Evolutionary conservation across 2,888 invertebrate species (phyloP).

Genomic region (Choristoneura rosaceana): DNA sequence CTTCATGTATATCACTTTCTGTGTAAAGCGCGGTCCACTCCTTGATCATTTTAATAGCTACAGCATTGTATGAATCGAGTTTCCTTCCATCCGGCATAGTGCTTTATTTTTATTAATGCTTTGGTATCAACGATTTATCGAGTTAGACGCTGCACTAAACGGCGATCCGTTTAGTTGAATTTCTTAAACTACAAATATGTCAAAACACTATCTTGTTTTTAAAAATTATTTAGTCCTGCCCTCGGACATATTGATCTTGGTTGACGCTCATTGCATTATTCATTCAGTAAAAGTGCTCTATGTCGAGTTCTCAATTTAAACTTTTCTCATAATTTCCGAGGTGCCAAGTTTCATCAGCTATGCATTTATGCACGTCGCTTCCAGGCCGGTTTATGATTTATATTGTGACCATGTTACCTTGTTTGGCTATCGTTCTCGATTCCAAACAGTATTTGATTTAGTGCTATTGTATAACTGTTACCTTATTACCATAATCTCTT

Average conservation of each 20-base stretch:
- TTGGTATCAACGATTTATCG: background rate
- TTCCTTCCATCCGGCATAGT: conserved; percentile 3
- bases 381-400: conserved; percentile 68
- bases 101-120: conserved; percentile 6
- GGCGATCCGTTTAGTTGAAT: background rate
- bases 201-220: background rate
- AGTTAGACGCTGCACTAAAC: too few relatives aligned
- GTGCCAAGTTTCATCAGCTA: conserved; percentile 56
- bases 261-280: background rate
- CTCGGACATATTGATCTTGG: background rate
- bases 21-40: conserved; percentile 41
- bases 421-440: conserved; percentile 66
- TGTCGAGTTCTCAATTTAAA: conserved; percentile 35
- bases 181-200: background rate
- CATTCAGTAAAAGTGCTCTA: background rate
- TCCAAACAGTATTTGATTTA: conserved; percentile 66
- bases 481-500: conserved; percentile 45
- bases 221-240: background rate
- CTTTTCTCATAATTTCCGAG: conserved; percentile 36
- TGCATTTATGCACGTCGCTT: conserved; percentile 60
- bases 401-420: conserved; percentile 61
- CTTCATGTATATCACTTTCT: conserved; percentile 51
- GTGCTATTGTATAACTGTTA: conserved; percentile 57
- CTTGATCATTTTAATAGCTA: conserved; percentile 19
- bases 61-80: conserved; percentile 5